phyloP scores from a whole-genome alignment of 2,888 invertebrate genomes.

The Odontocolon sp. region DNA sequence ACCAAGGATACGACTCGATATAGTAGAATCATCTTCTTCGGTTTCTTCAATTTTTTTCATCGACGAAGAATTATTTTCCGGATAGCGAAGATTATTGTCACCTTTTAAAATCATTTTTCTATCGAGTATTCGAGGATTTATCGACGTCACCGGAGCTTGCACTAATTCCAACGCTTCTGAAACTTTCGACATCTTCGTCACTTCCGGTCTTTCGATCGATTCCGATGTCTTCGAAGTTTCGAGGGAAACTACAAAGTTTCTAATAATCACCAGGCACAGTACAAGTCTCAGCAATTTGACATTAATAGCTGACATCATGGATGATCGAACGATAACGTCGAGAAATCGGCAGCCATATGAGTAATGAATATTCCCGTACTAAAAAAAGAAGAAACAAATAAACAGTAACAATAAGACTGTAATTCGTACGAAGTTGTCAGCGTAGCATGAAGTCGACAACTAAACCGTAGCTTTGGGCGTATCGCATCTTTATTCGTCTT shows the following conservation, averaged over 20 bases:
- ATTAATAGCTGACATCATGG: slow-evolving; percentile 36
- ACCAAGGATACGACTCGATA: not conserved
- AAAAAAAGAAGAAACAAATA: slow-evolving; percentile 1
- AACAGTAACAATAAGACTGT: not conserved
- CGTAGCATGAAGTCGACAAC: slow-evolving; percentile 66
- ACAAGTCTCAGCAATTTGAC: slow-evolving; percentile 31
- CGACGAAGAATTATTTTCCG: slow-evolving; percentile 10
- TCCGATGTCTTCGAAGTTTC: not conserved
- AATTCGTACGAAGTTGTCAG: slow-evolving; percentile 48
- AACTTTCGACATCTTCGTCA: not conserved
- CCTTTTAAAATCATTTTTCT: slow-evolving; percentile 7
- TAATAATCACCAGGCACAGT: slow-evolving; percentile 35
- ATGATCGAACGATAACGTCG: not conserved
- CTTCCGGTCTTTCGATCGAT: not conserved
- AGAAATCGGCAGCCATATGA: slow-evolving; percentile 34
- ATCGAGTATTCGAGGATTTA: slow-evolving; percentile 26
- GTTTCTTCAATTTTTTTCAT: not conserved
- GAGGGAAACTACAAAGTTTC: not conserved
- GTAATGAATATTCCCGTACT: not conserved
- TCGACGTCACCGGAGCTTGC: not conserved
- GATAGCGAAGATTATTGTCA: not conserved
- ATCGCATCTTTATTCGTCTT: slow-evolving; percentile 68
- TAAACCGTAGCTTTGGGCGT: slow-evolving; percentile 64
- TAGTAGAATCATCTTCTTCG: not conserved
- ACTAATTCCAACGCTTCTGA: slow-evolving; percentile 1